Conservation (phyloP, 2,888 invertebrate genomes). For the Diachrysia chrysitis region DNA sequence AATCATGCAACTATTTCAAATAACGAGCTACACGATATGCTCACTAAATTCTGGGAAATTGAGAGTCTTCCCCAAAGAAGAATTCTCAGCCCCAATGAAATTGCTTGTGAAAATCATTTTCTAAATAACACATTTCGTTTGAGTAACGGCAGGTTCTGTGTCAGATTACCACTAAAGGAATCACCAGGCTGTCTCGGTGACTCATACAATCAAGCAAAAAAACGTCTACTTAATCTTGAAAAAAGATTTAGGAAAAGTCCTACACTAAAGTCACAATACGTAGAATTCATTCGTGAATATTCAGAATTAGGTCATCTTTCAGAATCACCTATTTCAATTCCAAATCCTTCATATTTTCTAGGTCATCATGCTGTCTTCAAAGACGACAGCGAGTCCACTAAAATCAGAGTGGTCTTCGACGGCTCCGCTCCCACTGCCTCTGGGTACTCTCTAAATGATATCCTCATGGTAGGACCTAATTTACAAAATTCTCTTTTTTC, state of each 20-base stretch:
- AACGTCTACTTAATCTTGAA: constrained; percentile 16
- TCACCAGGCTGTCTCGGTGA: constrained; percentile 39
- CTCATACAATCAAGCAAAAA: constrained; percentile 37
- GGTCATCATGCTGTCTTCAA: constrained; percentile 42
- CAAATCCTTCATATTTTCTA: constrained; percentile 21
- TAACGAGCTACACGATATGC: too few species aligned
- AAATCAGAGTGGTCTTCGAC: constrained; percentile 45
- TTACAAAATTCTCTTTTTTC: constrained; percentile 34
- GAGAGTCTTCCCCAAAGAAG: constrained; percentile 13
- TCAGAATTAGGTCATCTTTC: neutral
- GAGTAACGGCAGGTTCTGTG: constrained; percentile 25
- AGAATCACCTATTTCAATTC: constrained; percentile 1
- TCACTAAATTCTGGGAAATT: too few species aligned
- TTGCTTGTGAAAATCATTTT: constrained; percentile 23
- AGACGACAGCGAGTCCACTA: constrained; percentile 35
- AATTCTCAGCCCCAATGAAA: constrained; percentile 2
- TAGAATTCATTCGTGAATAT: too few species aligned
- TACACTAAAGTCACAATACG: constrained; percentile 5
- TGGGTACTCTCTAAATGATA: constrained; percentile 35
- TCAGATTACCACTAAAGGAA: constrained; percentile 25
- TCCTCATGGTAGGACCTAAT: constrained; percentile 33
- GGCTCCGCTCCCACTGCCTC: constrained; percentile 28
- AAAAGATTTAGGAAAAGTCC: constrained; percentile 14
- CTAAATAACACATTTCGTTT: constrained; percentile 9
- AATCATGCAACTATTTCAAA: too few species aligned